Conservation (phyloP, 2,888 invertebrate species). For the Noctua pronuba region DNA sequence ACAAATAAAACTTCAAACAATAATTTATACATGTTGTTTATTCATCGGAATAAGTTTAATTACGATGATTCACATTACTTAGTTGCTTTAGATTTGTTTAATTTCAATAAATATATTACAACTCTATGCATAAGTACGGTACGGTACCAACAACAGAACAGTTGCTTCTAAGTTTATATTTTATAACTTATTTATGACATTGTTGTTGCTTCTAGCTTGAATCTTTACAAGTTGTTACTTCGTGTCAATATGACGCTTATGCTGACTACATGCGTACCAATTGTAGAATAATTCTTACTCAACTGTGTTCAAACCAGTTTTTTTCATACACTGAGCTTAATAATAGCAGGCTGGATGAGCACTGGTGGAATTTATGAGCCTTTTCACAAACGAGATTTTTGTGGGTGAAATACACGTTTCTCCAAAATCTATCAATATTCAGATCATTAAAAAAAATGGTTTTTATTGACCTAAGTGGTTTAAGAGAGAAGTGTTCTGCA, state of each 20-base stretch:
- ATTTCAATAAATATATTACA: conserved; percentile 87
- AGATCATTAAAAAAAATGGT: not conserved
- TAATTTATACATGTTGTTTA: conserved; percentile 85
- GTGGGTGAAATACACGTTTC: not conserved
- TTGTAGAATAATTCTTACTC: not conserved
- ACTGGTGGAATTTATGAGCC: not conserved
- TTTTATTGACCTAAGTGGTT: conserved; percentile 1
- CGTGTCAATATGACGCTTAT: conserved; percentile 42
- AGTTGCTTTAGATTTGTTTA: conserved; percentile 73
- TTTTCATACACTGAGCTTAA: not conserved
- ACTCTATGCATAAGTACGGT: conserved; percentile 78
- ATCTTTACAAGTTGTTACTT: conserved; percentile 14
- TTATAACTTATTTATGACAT: conserved; percentile 54
- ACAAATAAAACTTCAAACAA: conserved; percentile 69
- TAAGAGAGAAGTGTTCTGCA: not conserved
- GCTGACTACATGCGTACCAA: not conserved
- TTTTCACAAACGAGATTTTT: not conserved
- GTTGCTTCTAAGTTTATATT: conserved; percentile 56
- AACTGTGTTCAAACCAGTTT: not conserved
- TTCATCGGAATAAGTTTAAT: conserved; percentile 84
- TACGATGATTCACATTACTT: conserved; percentile 78
- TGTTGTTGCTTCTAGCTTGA: conserved; percentile 16
- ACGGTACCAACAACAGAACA: conserved; percentile 44
- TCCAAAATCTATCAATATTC: not conserved
- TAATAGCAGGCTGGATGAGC: not conserved